Percentiles rank a stretch among this genome's conserved stretches.
Evolutionary conservation across 1,140 invertebrate species (phyloP).

Genomic region (Agrilus planipennis): DNA sequence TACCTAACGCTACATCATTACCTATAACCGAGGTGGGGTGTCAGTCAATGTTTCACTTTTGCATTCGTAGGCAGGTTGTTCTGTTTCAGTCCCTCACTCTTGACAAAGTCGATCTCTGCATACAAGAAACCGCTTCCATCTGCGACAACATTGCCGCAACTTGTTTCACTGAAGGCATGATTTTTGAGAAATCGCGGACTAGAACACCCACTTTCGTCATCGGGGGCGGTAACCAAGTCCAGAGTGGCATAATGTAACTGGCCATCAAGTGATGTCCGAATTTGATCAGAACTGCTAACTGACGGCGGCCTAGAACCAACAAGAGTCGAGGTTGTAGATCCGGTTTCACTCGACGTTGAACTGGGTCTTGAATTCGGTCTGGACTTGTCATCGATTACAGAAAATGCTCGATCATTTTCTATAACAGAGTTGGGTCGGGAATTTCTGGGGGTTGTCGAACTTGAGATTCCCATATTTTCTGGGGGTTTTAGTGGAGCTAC

Average conservation of each 20-base stretch:
- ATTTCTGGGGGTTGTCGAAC: conserved; percentile 14
- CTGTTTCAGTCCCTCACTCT: conserved; percentile 41
- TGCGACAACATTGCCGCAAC: conserved; percentile 24
- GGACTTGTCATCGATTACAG: conserved; percentile 11
- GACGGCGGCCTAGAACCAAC: conserved; percentile 35
- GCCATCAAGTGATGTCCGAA: conserved; percentile 30
- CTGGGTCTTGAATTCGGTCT: conserved; percentile 31
- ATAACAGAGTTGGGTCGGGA: conserved; percentile 29
- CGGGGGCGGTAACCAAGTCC: conserved; percentile 36
- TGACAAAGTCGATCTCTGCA: conserved; percentile 60
- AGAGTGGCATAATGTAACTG: conserved; percentile 54
- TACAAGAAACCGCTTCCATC: conserved; percentile 42
- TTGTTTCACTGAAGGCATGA: conserved; percentile 9
- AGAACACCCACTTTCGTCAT: conserved; percentile 12
- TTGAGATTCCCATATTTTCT: conserved; percentile 2
- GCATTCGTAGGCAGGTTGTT: conserved; percentile 16
- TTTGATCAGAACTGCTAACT: conserved; percentile 34
- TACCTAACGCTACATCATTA: too few species aligned
- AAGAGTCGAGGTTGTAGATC: conserved; percentile 29
- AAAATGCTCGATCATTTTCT: conserved; percentile 18
- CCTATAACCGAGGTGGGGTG: too few species aligned
- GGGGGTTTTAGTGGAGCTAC: conserved; percentile 3
- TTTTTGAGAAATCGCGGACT: conserved; percentile 14
- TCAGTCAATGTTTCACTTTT: conserved; percentile 20
- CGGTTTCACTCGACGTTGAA: conserved; percentile 27